Evolutionary conservation across 2,888 invertebrate genomes (phyloP).

Genomic region (Caenorhabditis zanzibari): DNA sequence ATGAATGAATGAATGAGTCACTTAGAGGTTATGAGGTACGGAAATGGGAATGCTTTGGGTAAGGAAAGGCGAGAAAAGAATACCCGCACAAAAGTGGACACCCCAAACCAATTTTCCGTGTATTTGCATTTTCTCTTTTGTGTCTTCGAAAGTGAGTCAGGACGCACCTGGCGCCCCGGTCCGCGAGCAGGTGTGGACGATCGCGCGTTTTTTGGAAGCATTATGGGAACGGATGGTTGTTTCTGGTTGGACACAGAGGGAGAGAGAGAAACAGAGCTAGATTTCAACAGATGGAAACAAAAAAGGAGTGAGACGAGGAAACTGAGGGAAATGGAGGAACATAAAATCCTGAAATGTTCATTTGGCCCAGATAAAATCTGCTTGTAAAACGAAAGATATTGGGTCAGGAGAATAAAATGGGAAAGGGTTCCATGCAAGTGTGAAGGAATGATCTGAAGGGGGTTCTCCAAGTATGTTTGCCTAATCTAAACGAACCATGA

Average conservation of each 20-base stretch:
- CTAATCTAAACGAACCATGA: slow-evolving; percentile 22
- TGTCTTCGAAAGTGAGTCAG: slow-evolving; percentile 58
- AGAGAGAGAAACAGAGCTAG: slow-evolving; percentile 25
- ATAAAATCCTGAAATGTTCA: slow-evolving; percentile 25
- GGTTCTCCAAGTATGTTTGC: slow-evolving; percentile 21
- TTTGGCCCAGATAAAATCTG: slow-evolving; percentile 28
- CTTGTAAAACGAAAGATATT: slow-evolving; percentile 20
- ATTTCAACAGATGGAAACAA: slow-evolving; percentile 48
- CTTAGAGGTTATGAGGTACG: slow-evolving; percentile 55
- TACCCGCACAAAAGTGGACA: slow-evolving; percentile 43
- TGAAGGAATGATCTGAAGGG: slow-evolving; percentile 1
- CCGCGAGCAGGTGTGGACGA: slow-evolving; percentile 54
- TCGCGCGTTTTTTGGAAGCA: slow-evolving; percentile 36
- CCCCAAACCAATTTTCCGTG: slow-evolving; percentile 17
- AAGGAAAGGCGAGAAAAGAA: slow-evolving; percentile 42
- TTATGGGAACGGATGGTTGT: slow-evolving; percentile 31
- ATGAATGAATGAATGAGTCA: slow-evolving; percentile 36
- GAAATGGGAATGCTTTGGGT: slow-evolving; percentile 31
- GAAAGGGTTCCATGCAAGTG: slow-evolving; percentile 14
- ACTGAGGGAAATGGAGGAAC: background rate
- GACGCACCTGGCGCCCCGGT: slow-evolving; percentile 63
- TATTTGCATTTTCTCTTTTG: slow-evolving; percentile 65
- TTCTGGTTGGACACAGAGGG: slow-evolving; percentile 24
- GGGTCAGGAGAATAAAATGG: slow-evolving; percentile 29
- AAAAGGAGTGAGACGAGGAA: slow-evolving; percentile 8